phyloP scores from a whole-genome alignment of 2,888 invertebrate genomes.

The Ditula angustiorana region DNA sequence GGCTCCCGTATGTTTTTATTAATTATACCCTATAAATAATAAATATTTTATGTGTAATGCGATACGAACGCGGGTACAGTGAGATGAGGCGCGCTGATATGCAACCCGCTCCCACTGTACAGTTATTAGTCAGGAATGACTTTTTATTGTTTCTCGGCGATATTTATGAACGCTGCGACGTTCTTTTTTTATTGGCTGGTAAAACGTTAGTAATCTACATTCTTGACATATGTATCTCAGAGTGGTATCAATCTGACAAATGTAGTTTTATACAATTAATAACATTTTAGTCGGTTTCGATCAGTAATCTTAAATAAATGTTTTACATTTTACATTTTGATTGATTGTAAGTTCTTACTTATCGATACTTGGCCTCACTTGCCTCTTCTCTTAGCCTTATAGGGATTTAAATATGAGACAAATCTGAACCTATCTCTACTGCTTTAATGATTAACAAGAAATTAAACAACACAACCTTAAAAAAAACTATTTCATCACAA shows the following conservation, averaged over 20 bases:
- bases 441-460: neutral
- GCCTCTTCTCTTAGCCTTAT: too few species aligned
- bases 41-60: conserved; percentile 84
- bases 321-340: too few species aligned
- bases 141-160: conserved; percentile 75
- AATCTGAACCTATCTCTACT: too few species aligned
- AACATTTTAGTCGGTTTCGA: too few species aligned
- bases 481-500: conserved; percentile 15
- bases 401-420: too few species aligned
- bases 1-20: conserved; percentile 83
- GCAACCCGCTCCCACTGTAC: conserved; percentile 62
- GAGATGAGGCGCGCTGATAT: conserved; percentile 74
- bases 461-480: neutral
- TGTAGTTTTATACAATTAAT: too few species aligned
- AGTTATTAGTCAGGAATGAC: conserved; percentile 74
- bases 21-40: conserved; percentile 84
- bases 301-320: too few species aligned
- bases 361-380: too few species aligned
- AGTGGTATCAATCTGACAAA: conserved; percentile 1
- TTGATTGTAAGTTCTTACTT: too few species aligned
- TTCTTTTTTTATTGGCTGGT: conserved; percentile 50
- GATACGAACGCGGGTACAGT: conserved; percentile 70
- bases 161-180: conserved; percentile 65
- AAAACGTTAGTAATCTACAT: conserved; percentile 49
- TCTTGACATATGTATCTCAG: conserved; percentile 24